These are phyloP conservation scores for Samia ricini DNA, from an alignment of 1,140 invertebrate species.

Conservation along the genomic window DNA sequence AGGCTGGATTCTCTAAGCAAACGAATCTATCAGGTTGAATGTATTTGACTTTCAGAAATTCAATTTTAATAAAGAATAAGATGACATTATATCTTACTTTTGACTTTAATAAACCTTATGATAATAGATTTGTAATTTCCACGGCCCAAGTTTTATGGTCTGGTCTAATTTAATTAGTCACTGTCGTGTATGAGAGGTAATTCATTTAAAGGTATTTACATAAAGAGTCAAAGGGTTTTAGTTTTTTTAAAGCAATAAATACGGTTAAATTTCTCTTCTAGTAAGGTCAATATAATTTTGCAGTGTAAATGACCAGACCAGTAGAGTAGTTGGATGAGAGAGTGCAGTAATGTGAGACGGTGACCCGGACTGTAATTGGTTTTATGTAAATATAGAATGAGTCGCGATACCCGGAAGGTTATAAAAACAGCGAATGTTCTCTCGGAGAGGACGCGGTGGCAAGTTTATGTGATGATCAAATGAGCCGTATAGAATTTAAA, in stretches of 20 bases:
- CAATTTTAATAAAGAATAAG: no score
- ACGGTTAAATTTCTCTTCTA: background rate
- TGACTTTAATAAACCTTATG: no score
- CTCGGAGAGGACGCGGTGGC: background rate
- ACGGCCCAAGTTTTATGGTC: no score
- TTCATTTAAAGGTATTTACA: background rate
- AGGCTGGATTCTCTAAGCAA: no score
- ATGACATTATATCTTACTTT: no score
- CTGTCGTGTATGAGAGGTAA: background rate
- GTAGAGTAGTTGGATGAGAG: background rate
- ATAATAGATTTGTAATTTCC: no score
- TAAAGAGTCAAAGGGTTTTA: background rate
- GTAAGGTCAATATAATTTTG: background rate
- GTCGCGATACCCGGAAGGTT: constrained; percentile 21
- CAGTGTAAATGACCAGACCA: background rate
- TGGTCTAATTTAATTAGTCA: no score
- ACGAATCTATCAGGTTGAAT: no score
- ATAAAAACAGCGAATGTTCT: background rate
- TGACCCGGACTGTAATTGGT: constrained; percentile 47
- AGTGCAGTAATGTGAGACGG: constrained; percentile 19
- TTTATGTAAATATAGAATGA: constrained; percentile 57
- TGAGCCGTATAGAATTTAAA: no score
- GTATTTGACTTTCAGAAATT: no score
- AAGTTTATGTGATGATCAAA: no score
- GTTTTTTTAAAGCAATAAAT: background rate